Evolutionary conservation across 1,140 invertebrate species (phyloP), one percentile per base, ranked within the genome.

Genomic region (Propsilocerus akamusi): DNA sequence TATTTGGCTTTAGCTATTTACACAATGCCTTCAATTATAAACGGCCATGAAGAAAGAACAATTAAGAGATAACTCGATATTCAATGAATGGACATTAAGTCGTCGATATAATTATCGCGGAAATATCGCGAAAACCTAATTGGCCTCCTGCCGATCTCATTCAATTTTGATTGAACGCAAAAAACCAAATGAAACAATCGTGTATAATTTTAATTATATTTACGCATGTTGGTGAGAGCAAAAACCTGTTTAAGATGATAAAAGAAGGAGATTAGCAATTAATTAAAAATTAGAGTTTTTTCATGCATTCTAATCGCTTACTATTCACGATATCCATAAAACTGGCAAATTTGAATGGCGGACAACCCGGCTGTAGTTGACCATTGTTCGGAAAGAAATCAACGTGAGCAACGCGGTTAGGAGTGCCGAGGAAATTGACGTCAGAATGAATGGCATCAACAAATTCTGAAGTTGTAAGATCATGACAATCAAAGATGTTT

Each of bases 381-480:
- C 74, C 77, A 8, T 76, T 70, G 51, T 82, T 82, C 1, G 74
- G 66, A 55, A 73, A 83, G 54, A 79, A 81, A 53, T 83, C 80
- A 2, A 73, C 61, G 51, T 75, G 67, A 0, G 78, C 78, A 53
- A 68, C 61, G 1, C 58, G 46, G 58, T 62, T 61, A 10, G 69
- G 53, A 62, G 72, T 72, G 2, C 75, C 75, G 25, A 70, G 70
- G 25, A 66, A 60, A n/a, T 75, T 62, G 2, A 68, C 70, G 57
- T 83, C 78, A 0, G 78, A 78, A 53, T 84, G 81, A 7, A 81
- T 71, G 0, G 78, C 69, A 58, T 65, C 60, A 5, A 65, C 63
- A 49, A 63, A 65, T 1, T 68, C 60, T 0, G 76, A 78, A 59
- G 10, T 11, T 3, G 34, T 10, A 10, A 20, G 17, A 20, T 17